Base-by-base conservation (phyloP, 2,797 vertebrate species). In the Prunella strophiata region DNA sequence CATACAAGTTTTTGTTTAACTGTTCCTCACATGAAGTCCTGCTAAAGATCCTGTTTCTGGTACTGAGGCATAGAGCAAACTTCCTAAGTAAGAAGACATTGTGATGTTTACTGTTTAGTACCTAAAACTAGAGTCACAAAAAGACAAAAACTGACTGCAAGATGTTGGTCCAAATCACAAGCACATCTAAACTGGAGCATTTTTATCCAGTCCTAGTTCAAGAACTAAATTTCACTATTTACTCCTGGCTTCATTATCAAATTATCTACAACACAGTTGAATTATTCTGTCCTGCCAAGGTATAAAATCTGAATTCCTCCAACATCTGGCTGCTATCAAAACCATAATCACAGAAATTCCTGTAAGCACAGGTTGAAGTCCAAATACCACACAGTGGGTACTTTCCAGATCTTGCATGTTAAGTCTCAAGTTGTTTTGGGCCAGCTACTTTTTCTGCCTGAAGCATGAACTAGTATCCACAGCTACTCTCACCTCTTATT, bases 1-100 rank as follows among this genome's bases (percentile, higher is more conserved):
- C 88, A 76, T 93, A 88, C 70, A 61, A 88, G 47, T 34, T 75
- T 91, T 94, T 91, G 83, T 96, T 96, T 85, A 91, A 91, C 78
- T 82, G 71, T 94, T 95, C 50, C 52, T 94, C 67, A 61, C 8
- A 4, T 55, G 6, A 80, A 94, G 68, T 90, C 85, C 83, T 92
- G 74, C 68, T 92, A 85, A 93, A 91, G 50, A 59, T 93, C 58
- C 62, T 85, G 22, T 71, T 73, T 61, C 83, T 81, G 51, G 38
- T 70, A 65, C 45, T 45, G 76, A 61, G 59, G 62, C 81, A 81
- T 73, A 83, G 67, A 93, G 63, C 3, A 0, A 94, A 83, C 57
- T 89, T 85, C 38, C 50, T 65, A 71, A 91, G 58, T 32, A 68
- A 72, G 36, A 91, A 9, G 27, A 50, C 36, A 55, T 75, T 57